Base-by-base conservation (phyloP, 2,888 invertebrate genomes). In the Strigamia crassipes region DNA sequence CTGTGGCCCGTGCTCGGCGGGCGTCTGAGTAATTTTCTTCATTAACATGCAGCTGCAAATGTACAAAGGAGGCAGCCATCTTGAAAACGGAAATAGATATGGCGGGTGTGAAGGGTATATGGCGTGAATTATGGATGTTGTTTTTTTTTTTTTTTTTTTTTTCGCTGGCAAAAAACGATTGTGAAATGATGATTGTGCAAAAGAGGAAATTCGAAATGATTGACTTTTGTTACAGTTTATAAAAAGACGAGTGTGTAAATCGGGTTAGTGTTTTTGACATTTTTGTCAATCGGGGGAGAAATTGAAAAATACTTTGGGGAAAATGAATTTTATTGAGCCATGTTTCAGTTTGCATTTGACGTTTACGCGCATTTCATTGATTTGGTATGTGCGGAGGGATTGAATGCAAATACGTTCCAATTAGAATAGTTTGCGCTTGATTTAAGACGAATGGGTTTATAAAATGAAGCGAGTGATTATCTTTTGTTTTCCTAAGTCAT, bases 41-140 rank as follows among this genome's bases (percentile, higher is more conserved):
- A 73, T 73, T 73, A 73, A 73, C 73, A 73, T 73, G 73, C 73
- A 73, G 73, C 73, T 73, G 73, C 73, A 73, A 73, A 73, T 73
- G 73, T 31, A 73, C 73, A 73, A 73, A 73, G 73, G 31, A 73
- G 73, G 73, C 73, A 73, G 73, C 73, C 73, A 73, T 73, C 73
- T 73, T 73, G 73, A 23, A 66, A 73, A 73, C 73, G 73, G 73
- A 73, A 73, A 73, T 73, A 73, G 73, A 73, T 23, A 73, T 23
- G 21, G 21, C 61, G 61, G 18, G 61, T 12, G 61, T n/a, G 61
- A 31, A 73, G 31, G 73, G 31, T 27, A 31, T 12, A 73, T 15
- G 31, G 73, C 31, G 73, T 73, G 73, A 73, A 73, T 73, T 73
- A 73, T 73, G 73, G 73, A 73, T 31, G 31, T 27, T 27, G 27